phyloP scores from a whole-genome alignment of 2,888 invertebrate genomes.

The Antheraea yamamai region DNA sequence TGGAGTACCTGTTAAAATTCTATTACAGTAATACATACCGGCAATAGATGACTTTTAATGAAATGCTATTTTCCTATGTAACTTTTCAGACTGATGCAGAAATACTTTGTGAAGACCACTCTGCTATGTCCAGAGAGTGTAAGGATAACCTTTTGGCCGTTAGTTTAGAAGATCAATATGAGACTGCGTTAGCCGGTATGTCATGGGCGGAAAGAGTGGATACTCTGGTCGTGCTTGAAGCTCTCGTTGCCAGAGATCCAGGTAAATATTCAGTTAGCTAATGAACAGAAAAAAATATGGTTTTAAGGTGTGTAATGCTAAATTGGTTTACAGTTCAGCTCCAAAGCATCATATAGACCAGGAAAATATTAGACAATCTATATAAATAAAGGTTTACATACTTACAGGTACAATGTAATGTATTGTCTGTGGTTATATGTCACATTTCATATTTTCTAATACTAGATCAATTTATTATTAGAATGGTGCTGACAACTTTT shows the following conservation, averaged over 20 bases:
- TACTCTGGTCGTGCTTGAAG: constrained; percentile 88
- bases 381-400: too few species aligned
- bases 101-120: constrained; percentile 74
- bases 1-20: neutral
- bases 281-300: too few species aligned
- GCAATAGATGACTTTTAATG: neutral
- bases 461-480: too few species aligned
- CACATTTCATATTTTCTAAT: too few species aligned
- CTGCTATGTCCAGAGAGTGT: constrained; percentile 33
- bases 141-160: constrained; percentile 51
- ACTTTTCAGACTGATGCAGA: constrained; percentile 84
- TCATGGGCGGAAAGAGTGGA: constrained; percentile 94
- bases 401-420: too few species aligned
- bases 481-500: too few species aligned
- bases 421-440: too few species aligned
- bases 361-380: too few species aligned
- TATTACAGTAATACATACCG: neutral
- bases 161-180: constrained; percentile 85
- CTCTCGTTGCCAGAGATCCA: constrained; percentile 92
- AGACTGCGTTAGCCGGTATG: constrained; percentile 87
- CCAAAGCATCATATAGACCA: too few species aligned
- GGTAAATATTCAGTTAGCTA: constrained; percentile 67
- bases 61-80: neutral
- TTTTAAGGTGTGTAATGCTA: neutral
- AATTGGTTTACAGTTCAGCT: neutral